Conservation (phyloP, 2,113 vertebrate species). For the Pseudorhombus dupliciocellatus region DNA sequence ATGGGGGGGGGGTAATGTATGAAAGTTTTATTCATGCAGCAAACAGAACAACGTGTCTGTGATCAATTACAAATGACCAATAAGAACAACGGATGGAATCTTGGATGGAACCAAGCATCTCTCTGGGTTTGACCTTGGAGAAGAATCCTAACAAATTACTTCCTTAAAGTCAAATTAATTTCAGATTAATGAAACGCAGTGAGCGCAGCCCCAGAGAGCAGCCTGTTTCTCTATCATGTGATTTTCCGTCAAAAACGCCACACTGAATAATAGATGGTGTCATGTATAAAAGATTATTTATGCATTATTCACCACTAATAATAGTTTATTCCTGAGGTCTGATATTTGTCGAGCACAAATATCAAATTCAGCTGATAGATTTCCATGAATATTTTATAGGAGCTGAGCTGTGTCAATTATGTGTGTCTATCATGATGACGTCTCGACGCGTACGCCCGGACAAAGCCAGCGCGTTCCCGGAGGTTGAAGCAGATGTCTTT, state of each 20-base stretch:
- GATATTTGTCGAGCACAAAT: constrained; percentile 48
- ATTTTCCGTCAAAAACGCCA: constrained; percentile 6
- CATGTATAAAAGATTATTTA: constrained; percentile 63
- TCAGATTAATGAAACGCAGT: constrained; percentile 28
- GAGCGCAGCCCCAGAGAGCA: constrained; percentile 11
- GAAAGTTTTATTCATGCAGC: too few species aligned
- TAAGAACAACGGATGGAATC: background rate
- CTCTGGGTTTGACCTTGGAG: too few species aligned
- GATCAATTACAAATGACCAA: background rate
- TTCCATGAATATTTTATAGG: constrained; percentile 59
- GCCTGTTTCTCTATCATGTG: constrained; percentile 5
- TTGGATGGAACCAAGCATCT: too few species aligned
- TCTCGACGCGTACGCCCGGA: constrained; percentile 33
- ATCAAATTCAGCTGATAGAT: constrained; percentile 49
- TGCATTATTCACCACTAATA: constrained; percentile 60
- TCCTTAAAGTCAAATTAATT: too few species aligned
- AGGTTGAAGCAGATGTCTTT: background rate
- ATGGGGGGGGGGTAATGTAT: too few species aligned
- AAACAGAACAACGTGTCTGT: too few species aligned
- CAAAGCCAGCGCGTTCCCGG: background rate
- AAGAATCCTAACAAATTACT: too few species aligned
- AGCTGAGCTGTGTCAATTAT: constrained; percentile 52
- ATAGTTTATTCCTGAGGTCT: constrained; percentile 51
- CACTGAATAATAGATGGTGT: constrained; percentile 49
- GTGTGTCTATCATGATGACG: constrained; percentile 53